Conservation (phyloP, 2,888 invertebrate species). For the Bombyx huttoni region DNA sequence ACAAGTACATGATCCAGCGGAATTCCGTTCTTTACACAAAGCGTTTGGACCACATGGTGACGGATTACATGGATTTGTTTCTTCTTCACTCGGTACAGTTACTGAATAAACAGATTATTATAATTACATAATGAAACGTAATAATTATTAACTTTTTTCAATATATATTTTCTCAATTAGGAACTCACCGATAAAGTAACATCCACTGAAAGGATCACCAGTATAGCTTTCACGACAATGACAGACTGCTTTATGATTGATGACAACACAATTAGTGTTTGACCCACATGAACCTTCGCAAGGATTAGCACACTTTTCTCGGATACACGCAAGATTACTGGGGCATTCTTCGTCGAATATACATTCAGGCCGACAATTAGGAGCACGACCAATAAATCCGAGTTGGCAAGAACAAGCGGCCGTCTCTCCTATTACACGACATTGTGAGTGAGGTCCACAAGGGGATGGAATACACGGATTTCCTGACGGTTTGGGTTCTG, state of each 20-base stretch:
- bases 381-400: conserved; percentile 85
- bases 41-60: conserved; percentile 91
- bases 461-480: conserved; percentile 88
- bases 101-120: conserved; percentile 35
- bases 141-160: neutral
- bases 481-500: conserved; percentile 66
- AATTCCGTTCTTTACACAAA: conserved; percentile 84
- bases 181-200: conserved; percentile 61
- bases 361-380: conserved; percentile 90
- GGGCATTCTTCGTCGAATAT: conserved; percentile 88
- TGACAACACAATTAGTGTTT: conserved; percentile 83
- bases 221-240: conserved; percentile 84
- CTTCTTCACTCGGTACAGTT: conserved; percentile 74
- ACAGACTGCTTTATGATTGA: conserved; percentile 88
- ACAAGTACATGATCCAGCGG: conserved; percentile 88
- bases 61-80: conserved; percentile 84
- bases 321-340: conserved; percentile 85
- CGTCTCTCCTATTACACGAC: conserved; percentile 81
- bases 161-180: neutral
- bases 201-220: conserved; percentile 89
- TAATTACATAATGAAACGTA: no score
- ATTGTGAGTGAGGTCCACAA: conserved; percentile 88
- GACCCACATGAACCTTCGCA: conserved; percentile 89
- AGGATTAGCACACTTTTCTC: conserved; percentile 86
- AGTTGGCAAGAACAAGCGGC: conserved; percentile 86